Percentiles rank a stretch among this genome's conserved stretches.
Evolutionary conservation across 2,888 invertebrate species (phyloP).

Genomic region (Eristalinus aeneus): DNA sequence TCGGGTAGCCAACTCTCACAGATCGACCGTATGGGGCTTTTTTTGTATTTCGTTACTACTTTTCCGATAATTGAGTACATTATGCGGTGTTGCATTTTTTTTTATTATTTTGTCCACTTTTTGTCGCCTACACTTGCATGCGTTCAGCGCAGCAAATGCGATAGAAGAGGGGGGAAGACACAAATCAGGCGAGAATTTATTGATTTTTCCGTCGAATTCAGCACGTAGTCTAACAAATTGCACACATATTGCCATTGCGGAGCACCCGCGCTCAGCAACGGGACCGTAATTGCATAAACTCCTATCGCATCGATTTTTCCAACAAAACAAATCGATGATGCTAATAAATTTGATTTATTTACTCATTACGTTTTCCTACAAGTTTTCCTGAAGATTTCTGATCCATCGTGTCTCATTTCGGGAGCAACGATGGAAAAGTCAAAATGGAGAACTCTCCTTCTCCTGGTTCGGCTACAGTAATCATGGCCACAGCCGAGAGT

Average conservation of each 20-base stretch:
- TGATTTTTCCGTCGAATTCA: conserved; percentile 56
- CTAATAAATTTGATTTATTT: not conserved
- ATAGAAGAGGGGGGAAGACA: not conserved
- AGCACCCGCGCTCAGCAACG: not conserved
- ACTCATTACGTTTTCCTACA: not conserved
- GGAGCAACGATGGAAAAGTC: conserved; percentile 39
- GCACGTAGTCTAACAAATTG: conserved; percentile 6
- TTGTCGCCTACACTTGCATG: not conserved
- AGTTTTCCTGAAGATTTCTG: not conserved
- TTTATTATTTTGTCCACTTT: not conserved
- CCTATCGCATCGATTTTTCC: conserved; percentile 47
- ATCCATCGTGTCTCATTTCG: not conserved
- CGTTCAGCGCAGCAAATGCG: not conserved
- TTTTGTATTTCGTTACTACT: conserved; percentile 10
- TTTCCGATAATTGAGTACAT: conserved; percentile 55
- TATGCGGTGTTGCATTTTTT: conserved; percentile 7
- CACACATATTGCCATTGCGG: conserved; percentile 18
- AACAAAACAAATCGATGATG: conserved; percentile 13
- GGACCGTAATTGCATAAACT: conserved; percentile 53
- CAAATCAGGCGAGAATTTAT: conserved; percentile 47
- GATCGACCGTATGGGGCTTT: conserved; percentile 7
- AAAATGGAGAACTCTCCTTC: conserved; percentile 63
- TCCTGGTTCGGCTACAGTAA: conserved; percentile 29
- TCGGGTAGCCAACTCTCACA: conserved; percentile 30
- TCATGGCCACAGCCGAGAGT: conserved; percentile 38